Conservation (phyloP, 2,888 invertebrate species). For the Diogma glabrata region DNA sequence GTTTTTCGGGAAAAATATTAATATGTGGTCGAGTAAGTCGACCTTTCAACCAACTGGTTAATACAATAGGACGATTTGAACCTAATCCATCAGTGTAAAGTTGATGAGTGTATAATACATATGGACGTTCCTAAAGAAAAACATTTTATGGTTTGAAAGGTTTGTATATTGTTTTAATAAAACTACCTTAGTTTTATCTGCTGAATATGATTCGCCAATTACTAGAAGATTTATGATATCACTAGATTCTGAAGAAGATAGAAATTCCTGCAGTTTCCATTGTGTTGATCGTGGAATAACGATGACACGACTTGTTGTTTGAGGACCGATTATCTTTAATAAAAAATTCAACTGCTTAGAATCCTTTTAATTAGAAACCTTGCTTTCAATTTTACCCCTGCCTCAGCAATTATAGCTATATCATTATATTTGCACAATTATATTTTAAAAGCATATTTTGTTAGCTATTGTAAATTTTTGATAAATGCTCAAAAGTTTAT, state of each 20-base stretch:
- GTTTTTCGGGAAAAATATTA: constrained; percentile 58
- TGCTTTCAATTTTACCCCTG: no score
- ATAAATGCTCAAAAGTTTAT: no score
- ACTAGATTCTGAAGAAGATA: constrained; percentile 47
- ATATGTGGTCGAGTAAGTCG: constrained; percentile 48
- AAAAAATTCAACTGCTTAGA: no score
- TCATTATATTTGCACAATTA: no score
- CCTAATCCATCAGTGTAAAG: constrained; percentile 63
- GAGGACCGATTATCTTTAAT: constrained; percentile 45
- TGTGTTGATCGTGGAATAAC: constrained; percentile 58
- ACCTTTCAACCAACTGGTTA: constrained; percentile 59
- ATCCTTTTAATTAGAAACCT: no score
- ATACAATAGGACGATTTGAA: constrained; percentile 50
- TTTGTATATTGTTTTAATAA: neutral
- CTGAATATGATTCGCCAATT: constrained; percentile 52
- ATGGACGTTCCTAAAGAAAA: constrained; percentile 60
- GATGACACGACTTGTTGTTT: constrained; percentile 50
- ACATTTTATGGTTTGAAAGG: constrained; percentile 27
- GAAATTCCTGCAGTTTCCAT: constrained; percentile 62
- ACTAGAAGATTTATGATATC: constrained; percentile 59
- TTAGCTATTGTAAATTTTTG: no score
- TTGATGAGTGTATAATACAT: constrained; percentile 62
- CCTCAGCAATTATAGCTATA: no score
- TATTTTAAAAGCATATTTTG: no score
- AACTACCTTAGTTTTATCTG: constrained; percentile 28